Conservation (phyloP, 2,113 vertebrate species). For the Erpornis zantholeuca region DNA sequence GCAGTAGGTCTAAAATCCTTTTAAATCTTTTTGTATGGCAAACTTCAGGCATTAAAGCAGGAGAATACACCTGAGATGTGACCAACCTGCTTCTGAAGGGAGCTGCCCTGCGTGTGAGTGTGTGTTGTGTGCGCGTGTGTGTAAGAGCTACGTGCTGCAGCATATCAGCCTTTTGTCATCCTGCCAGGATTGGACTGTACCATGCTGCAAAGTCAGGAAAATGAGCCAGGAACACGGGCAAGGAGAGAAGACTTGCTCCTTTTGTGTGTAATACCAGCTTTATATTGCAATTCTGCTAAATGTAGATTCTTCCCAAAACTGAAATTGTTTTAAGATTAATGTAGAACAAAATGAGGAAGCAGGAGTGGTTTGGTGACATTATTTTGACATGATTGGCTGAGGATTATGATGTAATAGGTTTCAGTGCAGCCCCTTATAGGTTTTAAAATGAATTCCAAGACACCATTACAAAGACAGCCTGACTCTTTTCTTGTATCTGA, state of each 20-base stretch:
- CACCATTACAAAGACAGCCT: constrained; percentile 78
- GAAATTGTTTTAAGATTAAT: constrained; percentile 74
- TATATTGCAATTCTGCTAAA: constrained; percentile 22
- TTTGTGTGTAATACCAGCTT: constrained; percentile 26
- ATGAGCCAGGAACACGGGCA: not conserved
- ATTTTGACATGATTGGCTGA: constrained; percentile 91
- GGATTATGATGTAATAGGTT: constrained; percentile 97
- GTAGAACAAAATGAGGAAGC: constrained; percentile 78
- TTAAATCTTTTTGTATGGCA: constrained; percentile 13
- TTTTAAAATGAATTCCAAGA: constrained; percentile 86
- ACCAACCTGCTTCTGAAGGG: constrained; percentile 62
- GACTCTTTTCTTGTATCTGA: constrained; percentile 71
- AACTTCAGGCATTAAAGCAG: constrained; percentile 62
- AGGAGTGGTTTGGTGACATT: constrained; percentile 89
- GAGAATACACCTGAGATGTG: constrained; percentile 65
- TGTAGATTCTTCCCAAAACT: constrained; percentile 34
- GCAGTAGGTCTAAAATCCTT: not conserved
- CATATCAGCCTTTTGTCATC: constrained; percentile 84
- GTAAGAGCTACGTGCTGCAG: constrained; percentile 82
- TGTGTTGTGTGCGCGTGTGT: not conserved
- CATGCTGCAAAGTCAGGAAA: constrained; percentile 74
- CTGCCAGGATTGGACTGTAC: constrained; percentile 83
- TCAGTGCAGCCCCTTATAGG: constrained; percentile 88
- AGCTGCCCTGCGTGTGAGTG: constrained; percentile 64
- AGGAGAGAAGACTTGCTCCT: constrained; percentile 18